Evolutionary conservation across 2,797 vertebrate species (phyloP), one percentile per base, ranked within the genome.

Genomic region (Australoheros facetus): DNA sequence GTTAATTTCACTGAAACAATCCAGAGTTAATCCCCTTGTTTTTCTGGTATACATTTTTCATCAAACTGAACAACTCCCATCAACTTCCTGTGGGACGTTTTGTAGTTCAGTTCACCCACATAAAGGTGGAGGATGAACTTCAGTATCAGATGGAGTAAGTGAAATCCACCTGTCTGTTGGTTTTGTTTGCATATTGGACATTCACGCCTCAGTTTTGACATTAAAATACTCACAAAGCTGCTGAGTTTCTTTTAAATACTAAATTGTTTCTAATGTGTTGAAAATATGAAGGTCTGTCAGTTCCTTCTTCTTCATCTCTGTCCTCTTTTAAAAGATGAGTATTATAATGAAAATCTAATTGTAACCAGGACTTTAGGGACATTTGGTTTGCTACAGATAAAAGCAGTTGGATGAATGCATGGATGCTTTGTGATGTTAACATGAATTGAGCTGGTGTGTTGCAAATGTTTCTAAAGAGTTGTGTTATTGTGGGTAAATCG

Each of bases 221-320:
- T 9, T 45, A 48, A 66, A 45, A 48, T 42, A 51, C 48, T 30
- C 9, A 28, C 28, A 48, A 28, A 66, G 48, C 45, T 66, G 54
- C 1, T 28, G 58, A 37, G 23, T 4, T 59, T 69, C 48, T 75
- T 58, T 30, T 3, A 10, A 51, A 51, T 30, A 32, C 30, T 51
- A 0, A 30, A 55, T 51, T 69, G 62, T 28, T 12, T 48, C 12
- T 19, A 30, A 30, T 69, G 39, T 48, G 48, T 66, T n/a, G 5
- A 51, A 69, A 69, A 69, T 69, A 45, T 51, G 62, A 69, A 51
- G 16, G 42, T 69, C 16, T 30, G 42, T 23, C 62, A 69, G 42
- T 66, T 66, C 1, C 62, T 17, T 16, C 37, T 64, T 26, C 42
- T 64, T 0, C 8, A 62, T 1, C 37, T 64, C 23, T 21, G 9